phyloP scores from a whole-genome alignment of 2,113 vertebrate species.

The Odontesthes bonariensis region DNA sequence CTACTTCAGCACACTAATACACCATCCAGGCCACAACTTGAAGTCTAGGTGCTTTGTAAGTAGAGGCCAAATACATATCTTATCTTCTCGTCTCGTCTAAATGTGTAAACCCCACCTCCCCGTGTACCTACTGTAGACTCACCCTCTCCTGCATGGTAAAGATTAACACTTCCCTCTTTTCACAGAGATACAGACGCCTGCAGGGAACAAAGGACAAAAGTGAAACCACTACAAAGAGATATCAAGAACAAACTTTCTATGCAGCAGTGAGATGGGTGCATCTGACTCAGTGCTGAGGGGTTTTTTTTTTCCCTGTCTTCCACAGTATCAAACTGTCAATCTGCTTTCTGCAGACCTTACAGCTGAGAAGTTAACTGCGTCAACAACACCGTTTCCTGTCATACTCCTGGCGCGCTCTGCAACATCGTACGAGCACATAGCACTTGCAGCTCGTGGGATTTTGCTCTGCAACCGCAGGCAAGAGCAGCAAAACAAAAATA shows the following conservation, averaged over 20 bases:
- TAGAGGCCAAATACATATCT: neutral
- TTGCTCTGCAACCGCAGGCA: constrained; percentile 52
- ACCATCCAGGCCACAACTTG: too few species aligned
- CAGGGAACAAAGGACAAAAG: constrained; percentile 34
- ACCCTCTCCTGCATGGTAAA: constrained; percentile 90
- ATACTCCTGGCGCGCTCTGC: constrained; percentile 48
- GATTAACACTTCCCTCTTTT: constrained; percentile 84
- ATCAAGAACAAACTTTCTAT: constrained; percentile 12
- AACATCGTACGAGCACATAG: constrained; percentile 29
- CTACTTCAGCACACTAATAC: too few species aligned
- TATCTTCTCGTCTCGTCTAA: neutral
- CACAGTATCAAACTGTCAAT: constrained; percentile 57
- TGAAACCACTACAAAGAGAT: constrained; percentile 19
- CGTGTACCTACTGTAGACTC: constrained; percentile 46
- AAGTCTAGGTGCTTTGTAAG: neutral
- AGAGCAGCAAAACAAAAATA: constrained; percentile 44
- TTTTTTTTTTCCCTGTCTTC: neutral
- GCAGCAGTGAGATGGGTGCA: neutral
- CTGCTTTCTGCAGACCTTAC: constrained; percentile 13
- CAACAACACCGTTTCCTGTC: constrained; percentile 58
- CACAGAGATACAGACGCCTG: constrained; percentile 84
- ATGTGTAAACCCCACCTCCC: too few species aligned
- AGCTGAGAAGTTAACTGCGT: constrained; percentile 11
- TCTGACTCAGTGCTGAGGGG: constrained; percentile 18
- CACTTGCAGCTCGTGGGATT: constrained; percentile 44